These are phyloP conservation scores for Lepidochrysops patricia DNA, from an alignment of 2,888 invertebrate genomes.

Conservation along the genomic window DNA sequence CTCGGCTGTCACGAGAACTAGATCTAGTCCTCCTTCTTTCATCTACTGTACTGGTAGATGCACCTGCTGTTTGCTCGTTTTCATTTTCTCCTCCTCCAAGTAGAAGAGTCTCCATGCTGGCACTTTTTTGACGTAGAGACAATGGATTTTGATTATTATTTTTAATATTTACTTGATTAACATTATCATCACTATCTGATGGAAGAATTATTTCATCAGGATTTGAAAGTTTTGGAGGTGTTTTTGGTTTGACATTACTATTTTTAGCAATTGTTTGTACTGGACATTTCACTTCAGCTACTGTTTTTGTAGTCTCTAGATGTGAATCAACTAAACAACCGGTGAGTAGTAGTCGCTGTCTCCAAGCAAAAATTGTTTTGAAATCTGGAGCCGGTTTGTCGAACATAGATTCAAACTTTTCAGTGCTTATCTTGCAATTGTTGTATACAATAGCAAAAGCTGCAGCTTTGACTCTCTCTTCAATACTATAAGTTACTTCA, in stretches of 20 bases:
- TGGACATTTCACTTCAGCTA: conserved; percentile 8
- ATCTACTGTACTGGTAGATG: conserved; percentile 37
- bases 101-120: conserved; percentile 52
- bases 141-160: conserved; percentile 25
- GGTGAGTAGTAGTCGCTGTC: conserved; percentile 49
- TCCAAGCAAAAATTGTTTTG: conserved; percentile 64
- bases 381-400: conserved; percentile 68
- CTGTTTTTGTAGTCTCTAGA: conserved; percentile 26
- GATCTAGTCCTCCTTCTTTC: conserved; percentile 40
- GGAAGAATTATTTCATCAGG: conserved; percentile 57
- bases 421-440: conserved; percentile 59
- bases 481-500: conserved; percentile 54
- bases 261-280: conserved; percentile 12
- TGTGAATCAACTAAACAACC: conserved; percentile 63
- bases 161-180: conserved; percentile 32
- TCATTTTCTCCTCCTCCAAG: conserved; percentile 36
- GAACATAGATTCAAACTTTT: conserved; percentile 53
- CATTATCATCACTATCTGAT: conserved; percentile 49
- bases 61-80: conserved; percentile 29
- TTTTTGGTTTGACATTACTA: conserved; percentile 24
- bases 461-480: conserved; percentile 57
- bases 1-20: conserved; percentile 50
- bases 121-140: conserved; percentile 36
- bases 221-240: conserved; percentile 38
- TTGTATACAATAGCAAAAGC: conserved; percentile 61